Conservation (phyloP, 2,113 vertebrate species). For the Desmodus rotundus region DNA sequence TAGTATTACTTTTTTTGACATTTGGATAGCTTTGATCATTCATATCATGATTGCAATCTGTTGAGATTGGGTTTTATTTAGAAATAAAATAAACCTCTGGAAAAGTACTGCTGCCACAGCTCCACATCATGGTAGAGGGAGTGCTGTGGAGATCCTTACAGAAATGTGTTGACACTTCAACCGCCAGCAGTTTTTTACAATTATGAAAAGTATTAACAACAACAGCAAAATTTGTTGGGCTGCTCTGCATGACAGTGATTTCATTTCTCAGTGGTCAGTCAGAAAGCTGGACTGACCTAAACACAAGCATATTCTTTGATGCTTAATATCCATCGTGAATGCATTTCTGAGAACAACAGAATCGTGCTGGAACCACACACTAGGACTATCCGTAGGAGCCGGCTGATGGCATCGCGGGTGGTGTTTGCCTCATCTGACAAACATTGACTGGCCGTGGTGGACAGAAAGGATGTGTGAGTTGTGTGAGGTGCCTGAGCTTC, state of each 20-base stretch:
- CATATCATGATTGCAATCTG: background rate
- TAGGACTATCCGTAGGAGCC: background rate
- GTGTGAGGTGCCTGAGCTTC: background rate
- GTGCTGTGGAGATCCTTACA: background rate
- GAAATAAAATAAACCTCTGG: background rate
- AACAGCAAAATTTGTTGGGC: background rate
- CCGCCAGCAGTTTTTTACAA: background rate
- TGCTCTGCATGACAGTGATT: background rate
- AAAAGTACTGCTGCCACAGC: background rate
- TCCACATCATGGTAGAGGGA: background rate
- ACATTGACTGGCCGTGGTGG: background rate
- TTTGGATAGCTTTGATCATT: background rate
- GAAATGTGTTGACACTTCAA: background rate
- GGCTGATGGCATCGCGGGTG: background rate
- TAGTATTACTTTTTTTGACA: background rate
- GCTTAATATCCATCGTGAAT: background rate
- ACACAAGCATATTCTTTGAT: background rate
- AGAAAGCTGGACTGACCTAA: background rate
- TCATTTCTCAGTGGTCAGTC: background rate
- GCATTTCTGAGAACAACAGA: conserved; percentile 7
- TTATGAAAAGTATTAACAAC: background rate
- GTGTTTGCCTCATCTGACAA: background rate
- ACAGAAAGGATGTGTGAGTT: background rate
- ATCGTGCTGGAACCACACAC: background rate
- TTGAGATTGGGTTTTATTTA: background rate